phyloP scores from a whole-genome alignment of 2,888 invertebrate species.

The Hybos culiciformis region DNA sequence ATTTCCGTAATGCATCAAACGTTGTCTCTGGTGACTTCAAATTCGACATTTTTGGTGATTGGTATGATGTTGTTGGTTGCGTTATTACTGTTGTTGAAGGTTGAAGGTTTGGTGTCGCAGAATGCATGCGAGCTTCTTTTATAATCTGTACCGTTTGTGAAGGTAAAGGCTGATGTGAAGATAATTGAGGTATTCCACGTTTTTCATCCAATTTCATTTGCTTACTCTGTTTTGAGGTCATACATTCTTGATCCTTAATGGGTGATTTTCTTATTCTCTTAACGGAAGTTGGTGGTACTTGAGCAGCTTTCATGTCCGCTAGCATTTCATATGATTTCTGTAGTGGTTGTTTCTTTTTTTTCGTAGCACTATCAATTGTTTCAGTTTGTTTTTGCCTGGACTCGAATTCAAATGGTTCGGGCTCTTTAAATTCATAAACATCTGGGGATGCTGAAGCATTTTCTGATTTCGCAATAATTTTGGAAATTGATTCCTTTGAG shows the following conservation, averaged over 20 bases:
- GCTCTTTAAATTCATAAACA: slow-evolving; percentile 80
- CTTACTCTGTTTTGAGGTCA: slow-evolving; percentile 1
- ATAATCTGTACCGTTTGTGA: neutral
- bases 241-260: slow-evolving; percentile 1
- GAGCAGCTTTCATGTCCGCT: slow-evolving; percentile 3
- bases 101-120: neutral
- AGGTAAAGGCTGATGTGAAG: too few relatives aligned
- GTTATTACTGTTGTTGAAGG: slow-evolving; percentile 7
- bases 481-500: too few relatives aligned
- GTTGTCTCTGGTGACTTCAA: slow-evolving; percentile 27
- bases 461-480: too few relatives aligned
- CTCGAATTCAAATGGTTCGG: slow-evolving; percentile 77
- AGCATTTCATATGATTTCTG: slow-evolving; percentile 11
- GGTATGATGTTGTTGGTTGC: slow-evolving; percentile 7
- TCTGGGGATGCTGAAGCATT: too few relatives aligned
- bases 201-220: slow-evolving; percentile 5
- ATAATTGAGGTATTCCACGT: too few relatives aligned
- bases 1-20: slow-evolving; percentile 35
- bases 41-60: neutral
- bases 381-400: slow-evolving; percentile 38
- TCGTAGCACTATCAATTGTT: slow-evolving; percentile 1
- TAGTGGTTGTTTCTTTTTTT: slow-evolving; percentile 11
- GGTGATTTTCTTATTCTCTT: too few relatives aligned
- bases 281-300: slow-evolving; percentile 4
- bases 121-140: neutral